Evolutionary conservation across 30 jellyfish, hydroid and myxozoan genomes (phyloP), one percentile per base, ranked within the genome.

Genomic region (Phacellophora camtschatica): DNA sequence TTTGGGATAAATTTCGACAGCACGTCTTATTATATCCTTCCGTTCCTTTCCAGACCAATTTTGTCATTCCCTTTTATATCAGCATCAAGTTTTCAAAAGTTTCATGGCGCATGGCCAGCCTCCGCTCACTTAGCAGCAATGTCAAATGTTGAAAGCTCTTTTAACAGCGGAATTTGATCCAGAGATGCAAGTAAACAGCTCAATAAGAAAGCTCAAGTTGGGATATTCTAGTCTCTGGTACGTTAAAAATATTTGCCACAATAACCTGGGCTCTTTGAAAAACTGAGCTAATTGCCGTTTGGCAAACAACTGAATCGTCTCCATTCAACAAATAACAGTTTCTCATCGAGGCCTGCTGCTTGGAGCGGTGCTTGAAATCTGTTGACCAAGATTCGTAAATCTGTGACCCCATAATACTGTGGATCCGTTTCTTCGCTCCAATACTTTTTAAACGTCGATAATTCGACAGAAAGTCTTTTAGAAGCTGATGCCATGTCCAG

Each of bases 141-240:
- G 87, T 87, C 67, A 79, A 45, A 31, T 10, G 42, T 90, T 33
- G 61, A 87, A 87, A 5, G 85, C 83, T 24, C 96, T 66, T 70
- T 87, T 90, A 1, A 79, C 84, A 7, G 82, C 29, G 1, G 92
- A 65, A 41, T 86, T 86, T 53, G 94, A 86, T 16, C 96, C 87
- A 24, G 94, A 59, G 22, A 86, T 49, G 41, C 81, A 50, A 5
- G 78, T 55, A 24, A 83, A 25, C 82, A 83, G 29, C 27, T 83
- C 65, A 15, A 56, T 53, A 12, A 81, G 29, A 23, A 82, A 65
- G 74, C 89, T 43, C 4, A 81, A 8, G 31, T 81, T 81, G 3
- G 93, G 93, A 46, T n/a, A 81, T 34, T 81, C 93, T 20, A 4
- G 23, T 66, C 39, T 50, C 63, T 80, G 31, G 32, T 16, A 35